Conservation (phyloP, 2,113 vertebrate species). For the Stigmatopora argus region DNA sequence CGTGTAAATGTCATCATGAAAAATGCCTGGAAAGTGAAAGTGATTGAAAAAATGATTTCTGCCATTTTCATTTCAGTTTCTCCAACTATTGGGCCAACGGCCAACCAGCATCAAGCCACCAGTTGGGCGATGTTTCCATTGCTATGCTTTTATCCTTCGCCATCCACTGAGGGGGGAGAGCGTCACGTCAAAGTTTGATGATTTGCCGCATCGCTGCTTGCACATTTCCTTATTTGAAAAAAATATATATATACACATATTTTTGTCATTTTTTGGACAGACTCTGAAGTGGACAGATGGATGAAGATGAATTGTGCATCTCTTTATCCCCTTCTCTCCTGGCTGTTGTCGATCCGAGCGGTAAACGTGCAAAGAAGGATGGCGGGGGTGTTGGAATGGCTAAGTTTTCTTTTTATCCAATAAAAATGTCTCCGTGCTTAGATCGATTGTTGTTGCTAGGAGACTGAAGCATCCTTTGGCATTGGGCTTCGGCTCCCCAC, state of each 20-base stretch:
- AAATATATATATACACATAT: not conserved
- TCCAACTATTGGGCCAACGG: not conserved
- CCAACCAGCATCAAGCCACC: not conserved
- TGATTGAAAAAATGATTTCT: not conserved
- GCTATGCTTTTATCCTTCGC: not conserved
- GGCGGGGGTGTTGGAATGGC: constrained; percentile 45
- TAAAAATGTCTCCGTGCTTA: constrained; percentile 69
- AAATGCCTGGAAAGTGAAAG: too few relatives aligned
- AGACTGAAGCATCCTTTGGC: constrained; percentile 81
- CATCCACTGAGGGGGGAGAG: not conserved
- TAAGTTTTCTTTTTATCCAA: constrained; percentile 74
- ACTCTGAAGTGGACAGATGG: constrained; percentile 11
- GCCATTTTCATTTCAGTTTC: not conserved
- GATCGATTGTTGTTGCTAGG: constrained; percentile 82
- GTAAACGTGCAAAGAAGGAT: constrained; percentile 46
- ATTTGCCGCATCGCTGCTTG: not conserved
- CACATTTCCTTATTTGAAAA: not conserved
- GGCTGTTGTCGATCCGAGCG: constrained; percentile 52
- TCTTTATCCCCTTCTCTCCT: constrained; percentile 14
- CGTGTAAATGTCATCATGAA: too few relatives aligned
- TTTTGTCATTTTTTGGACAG: not conserved
- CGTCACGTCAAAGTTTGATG: not conserved
- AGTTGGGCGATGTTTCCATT: not conserved
- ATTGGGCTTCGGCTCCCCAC: constrained; percentile 66
- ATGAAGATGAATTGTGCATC: constrained; percentile 10